These are phyloP conservation scores for Myotis planiceps DNA, from an alignment of 2,797 vertebrate genomes.

Conservation along the genomic window DNA sequence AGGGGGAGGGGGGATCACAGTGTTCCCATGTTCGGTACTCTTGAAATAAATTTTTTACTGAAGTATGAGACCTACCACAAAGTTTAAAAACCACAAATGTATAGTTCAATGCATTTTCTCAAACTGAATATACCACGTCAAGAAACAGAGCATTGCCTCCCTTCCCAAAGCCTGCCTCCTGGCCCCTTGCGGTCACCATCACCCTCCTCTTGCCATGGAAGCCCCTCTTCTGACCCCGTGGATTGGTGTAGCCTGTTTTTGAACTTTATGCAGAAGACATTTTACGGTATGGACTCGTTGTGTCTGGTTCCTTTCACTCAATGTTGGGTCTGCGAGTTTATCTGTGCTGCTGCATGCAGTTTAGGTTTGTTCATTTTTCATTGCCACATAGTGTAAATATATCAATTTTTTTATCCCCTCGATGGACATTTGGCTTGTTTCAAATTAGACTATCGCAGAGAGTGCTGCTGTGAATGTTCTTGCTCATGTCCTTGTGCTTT, in stretches of 20 bases:
- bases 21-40: not conserved
- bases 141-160: not conserved
- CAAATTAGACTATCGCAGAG: not conserved
- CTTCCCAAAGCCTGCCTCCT: not conserved
- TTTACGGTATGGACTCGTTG: not conserved
- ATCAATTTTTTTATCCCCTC: not conserved
- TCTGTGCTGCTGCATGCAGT: not conserved
- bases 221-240: not conserved
- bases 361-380: not conserved
- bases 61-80: not conserved
- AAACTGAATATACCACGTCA: not conserved
- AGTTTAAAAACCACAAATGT: not conserved
- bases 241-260: not conserved
- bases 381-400: not conserved
- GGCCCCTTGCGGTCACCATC: not conserved
- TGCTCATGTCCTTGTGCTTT: not conserved
- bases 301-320: not conserved
- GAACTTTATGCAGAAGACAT: not conserved
- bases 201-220: not conserved
- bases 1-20: not conserved
- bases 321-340: not conserved
- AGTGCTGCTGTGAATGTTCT: not conserved
- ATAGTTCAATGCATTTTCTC: not conserved
- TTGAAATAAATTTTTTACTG: not conserved
- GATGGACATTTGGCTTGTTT: not conserved